Evolutionary conservation across 2,113 vertebrate genomes (phyloP).

Genomic region (Cathartes aura): DNA sequence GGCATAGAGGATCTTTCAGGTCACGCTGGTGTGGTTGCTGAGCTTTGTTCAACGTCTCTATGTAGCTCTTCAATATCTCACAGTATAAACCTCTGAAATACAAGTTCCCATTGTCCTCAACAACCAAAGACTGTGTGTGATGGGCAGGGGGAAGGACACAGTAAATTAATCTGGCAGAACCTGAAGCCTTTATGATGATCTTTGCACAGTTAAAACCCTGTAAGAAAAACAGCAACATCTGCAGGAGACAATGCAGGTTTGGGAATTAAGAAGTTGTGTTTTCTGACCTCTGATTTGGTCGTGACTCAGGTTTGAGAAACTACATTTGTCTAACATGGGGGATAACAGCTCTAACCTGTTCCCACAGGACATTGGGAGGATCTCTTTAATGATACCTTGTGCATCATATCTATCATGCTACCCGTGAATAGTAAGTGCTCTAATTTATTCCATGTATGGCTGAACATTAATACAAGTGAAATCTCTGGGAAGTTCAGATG

Average conservation of each 20-base stretch:
- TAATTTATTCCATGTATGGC: neutral
- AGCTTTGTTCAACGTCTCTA: neutral
- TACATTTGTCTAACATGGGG: neutral
- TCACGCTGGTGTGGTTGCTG: neutral
- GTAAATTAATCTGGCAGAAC: neutral
- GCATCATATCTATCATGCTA: neutral
- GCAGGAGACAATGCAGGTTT: neutral
- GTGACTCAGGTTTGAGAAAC: fast-evolving
- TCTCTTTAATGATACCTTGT: neutral
- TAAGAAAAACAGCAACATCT: neutral
- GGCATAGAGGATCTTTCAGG: neutral
- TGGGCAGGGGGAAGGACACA: fast-evolving
- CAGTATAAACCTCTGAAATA: neutral
- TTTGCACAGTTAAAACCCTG: neutral
- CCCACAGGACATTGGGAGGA: fast-evolving
- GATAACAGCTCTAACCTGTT: neutral
- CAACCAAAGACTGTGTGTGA: neutral
- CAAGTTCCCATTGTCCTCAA: neutral
- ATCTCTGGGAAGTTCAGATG: neutral
- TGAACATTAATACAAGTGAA: neutral
- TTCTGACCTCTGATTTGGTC: neutral
- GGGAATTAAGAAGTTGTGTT: neutral
- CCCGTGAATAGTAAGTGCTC: neutral
- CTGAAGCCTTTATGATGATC: fast-evolving
- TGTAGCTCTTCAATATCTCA: neutral